Base-by-base conservation (phyloP, 2,888 invertebrate species). In the Boloria selene region DNA sequence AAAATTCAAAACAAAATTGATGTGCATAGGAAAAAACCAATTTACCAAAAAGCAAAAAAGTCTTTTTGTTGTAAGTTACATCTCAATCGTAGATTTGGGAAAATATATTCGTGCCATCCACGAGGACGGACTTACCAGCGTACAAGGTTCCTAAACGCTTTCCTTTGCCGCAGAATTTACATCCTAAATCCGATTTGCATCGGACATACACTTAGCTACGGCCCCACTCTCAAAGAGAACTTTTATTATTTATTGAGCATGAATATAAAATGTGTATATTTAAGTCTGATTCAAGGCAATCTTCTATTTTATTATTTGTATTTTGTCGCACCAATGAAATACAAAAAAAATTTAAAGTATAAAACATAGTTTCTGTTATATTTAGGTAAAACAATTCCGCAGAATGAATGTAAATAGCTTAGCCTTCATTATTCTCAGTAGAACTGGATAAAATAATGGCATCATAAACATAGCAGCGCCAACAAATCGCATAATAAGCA, bases 401-500 rank as follows among this genome's bases (percentile, higher is more conserved):
- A 17, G 26, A 59, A 59, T 5, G 45, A 26, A 45, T 50, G n/a
- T 49, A 49, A 59, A 59, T 38, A 38, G 49, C 17, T 59, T 17
- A 50, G 49, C 14, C 47, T 7, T 59, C 59, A 50, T 59, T 59
- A 59, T 50, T 59, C 10, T 47, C 38, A 52, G 47, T 31, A 52
- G 52, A 52, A 52, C 59, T 59, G 59, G 14, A 50, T 59, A 49
- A 59, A 59, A 59, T 59, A 59, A 59, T 38, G 31, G 58, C 47
- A 31, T 45, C 56, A 49, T 42, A 13, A 14, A 61, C 61, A 61
- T 49, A 61, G 42, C 44, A 51, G 58, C 52, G 26, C 49, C 61
- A 55, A 49, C 65, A 60, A 64, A 51, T 64, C 55, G 50, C 54
- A 64, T 60, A 63, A 51, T 54, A 47, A 67, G 53, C 44, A 65